phyloP scores from a whole-genome alignment of 1,140 invertebrate genomes.

The Bombus confusus region DNA sequence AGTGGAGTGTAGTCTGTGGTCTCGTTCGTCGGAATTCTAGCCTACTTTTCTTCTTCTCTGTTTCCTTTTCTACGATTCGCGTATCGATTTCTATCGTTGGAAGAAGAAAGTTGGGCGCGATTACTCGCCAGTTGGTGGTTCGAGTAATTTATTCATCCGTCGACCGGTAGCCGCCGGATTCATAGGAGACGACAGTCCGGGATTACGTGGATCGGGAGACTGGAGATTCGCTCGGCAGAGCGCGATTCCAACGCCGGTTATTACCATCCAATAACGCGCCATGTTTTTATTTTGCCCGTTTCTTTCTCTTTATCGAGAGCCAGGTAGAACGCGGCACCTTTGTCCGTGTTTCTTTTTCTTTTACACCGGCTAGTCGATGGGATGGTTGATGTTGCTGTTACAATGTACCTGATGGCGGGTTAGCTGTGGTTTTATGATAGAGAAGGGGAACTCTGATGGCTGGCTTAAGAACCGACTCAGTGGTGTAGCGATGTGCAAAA shows the following conservation, averaged over 20 bases:
- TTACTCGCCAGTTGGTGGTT: too few relatives aligned
- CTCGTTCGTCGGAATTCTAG: too few relatives aligned
- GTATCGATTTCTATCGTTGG: too few relatives aligned
- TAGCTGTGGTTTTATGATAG: neutral
- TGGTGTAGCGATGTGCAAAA: neutral
- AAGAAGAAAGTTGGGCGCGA: too few relatives aligned
- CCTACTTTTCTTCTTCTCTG: too few relatives aligned
- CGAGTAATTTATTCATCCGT: too few relatives aligned
- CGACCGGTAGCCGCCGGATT: too few relatives aligned
- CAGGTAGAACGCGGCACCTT: conserved; percentile 17
- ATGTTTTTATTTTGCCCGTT: conserved; percentile 12
- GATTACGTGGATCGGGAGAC: too few relatives aligned
- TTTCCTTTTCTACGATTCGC: too few relatives aligned
- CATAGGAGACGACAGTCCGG: too few relatives aligned
- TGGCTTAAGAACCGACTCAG: neutral
- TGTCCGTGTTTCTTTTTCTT: conserved; percentile 9
- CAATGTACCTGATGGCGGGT: conserved; percentile 11
- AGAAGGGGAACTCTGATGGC: neutral
- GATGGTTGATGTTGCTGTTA: neutral
- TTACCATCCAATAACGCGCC: conserved; percentile 36
- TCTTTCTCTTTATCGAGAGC: neutral
- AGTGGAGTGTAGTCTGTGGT: too few relatives aligned
- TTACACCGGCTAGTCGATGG: neutral
- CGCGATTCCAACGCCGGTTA: conserved; percentile 33
- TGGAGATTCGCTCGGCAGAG: neutral